Conservation (phyloP, 2,888 invertebrate genomes). For the Syrphus vitripennis region DNA sequence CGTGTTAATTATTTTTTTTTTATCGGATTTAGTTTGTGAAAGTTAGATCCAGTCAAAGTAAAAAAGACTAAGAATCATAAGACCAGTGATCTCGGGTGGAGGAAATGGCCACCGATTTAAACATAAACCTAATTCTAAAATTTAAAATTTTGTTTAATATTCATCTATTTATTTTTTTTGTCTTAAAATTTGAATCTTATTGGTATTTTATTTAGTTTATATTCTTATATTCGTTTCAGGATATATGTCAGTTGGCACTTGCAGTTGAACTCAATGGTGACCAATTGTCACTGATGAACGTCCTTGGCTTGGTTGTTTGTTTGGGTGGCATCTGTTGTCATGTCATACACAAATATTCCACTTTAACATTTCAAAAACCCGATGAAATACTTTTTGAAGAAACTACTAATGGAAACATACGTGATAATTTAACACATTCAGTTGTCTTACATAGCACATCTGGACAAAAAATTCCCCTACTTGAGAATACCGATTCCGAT, state of each 20-base stretch:
- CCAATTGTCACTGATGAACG: conserved; percentile 90
- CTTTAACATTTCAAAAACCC: conserved; percentile 72
- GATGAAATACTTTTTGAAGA: conserved; percentile 74
- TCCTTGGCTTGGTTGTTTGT: conserved; percentile 92
- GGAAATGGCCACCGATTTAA: too few relatives aligned
- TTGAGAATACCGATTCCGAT: conserved; percentile 80
- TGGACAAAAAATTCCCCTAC: conserved; percentile 77
- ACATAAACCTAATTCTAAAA: too few relatives aligned
- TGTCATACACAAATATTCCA: conserved; percentile 86
- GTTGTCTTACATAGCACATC: conserved; percentile 73
- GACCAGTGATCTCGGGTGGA: too few relatives aligned
- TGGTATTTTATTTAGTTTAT: conserved; percentile 15
- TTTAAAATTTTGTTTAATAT: too few relatives aligned
- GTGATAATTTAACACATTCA: conserved; percentile 52
- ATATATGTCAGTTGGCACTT: conserved; percentile 94
- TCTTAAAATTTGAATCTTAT: not conserved
- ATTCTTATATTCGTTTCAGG: too few relatives aligned
- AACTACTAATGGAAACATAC: conserved; percentile 73
- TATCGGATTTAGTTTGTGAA: too few relatives aligned
- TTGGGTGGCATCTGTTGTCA: conserved; percentile 93
- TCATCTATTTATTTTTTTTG: not conserved
- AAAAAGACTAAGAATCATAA: too few relatives aligned
- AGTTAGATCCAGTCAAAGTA: too few relatives aligned
- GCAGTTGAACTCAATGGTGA: conserved; percentile 95
- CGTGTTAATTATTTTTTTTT: too few relatives aligned